Evolutionary conservation across 1,140 invertebrate genomes (phyloP).

Genomic region (Apolygus lucorum): DNA sequence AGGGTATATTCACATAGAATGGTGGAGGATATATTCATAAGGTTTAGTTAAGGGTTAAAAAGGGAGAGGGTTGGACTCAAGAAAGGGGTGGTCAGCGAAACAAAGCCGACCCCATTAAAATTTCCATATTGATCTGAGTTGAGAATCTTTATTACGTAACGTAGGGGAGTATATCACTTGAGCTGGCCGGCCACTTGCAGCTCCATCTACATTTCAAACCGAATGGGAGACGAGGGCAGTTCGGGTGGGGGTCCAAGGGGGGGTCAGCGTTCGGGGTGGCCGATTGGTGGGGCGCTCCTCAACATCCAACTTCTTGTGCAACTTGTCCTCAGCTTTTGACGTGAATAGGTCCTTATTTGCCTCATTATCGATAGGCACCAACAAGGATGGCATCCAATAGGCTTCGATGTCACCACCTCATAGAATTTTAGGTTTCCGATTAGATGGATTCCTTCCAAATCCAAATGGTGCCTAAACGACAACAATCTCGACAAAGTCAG

Average conservation of each 20-base stretch:
- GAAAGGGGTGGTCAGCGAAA: conserved; percentile 27
- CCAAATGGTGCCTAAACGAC: too few relatives aligned
- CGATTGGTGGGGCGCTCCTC: background rate
- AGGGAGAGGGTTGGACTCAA: conserved; percentile 19
- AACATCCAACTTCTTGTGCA: too few relatives aligned
- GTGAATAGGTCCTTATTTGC: too few relatives aligned
- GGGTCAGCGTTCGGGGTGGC: background rate
- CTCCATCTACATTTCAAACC: background rate
- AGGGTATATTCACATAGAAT: conserved; percentile 1
- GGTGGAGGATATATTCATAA: conserved; percentile 9
- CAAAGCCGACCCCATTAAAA: conserved; percentile 32
- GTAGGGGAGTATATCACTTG: conserved; percentile 21
- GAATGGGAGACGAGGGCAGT: background rate
- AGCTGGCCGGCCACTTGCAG: conserved; percentile 14
- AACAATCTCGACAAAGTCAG: too few relatives aligned
- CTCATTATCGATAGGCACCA: too few relatives aligned
- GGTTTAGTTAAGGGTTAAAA: conserved; percentile 17
- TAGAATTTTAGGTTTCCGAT: too few relatives aligned
- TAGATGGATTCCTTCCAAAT: too few relatives aligned
- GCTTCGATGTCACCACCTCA: too few relatives aligned
- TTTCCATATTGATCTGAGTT: conserved; percentile 33
- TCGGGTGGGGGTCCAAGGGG: too few relatives aligned
- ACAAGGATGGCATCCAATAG: too few relatives aligned
- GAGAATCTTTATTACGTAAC: conserved; percentile 31
- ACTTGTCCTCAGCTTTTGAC: too few relatives aligned